phyloP scores from a whole-genome alignment of 2,888 invertebrate genomes.

The Drosophila merina region DNA sequence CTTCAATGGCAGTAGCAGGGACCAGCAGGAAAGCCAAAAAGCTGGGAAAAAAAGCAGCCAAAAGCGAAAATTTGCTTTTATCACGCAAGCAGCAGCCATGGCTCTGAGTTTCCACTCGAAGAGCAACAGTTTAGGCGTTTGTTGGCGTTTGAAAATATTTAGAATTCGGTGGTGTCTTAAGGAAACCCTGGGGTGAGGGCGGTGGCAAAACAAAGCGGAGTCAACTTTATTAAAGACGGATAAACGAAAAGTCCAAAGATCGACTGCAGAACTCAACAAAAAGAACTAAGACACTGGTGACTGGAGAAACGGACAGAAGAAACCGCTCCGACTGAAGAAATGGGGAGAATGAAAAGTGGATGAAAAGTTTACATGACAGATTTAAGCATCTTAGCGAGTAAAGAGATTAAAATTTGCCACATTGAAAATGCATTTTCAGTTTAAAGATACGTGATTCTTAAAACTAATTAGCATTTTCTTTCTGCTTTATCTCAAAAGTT shows the following conservation, averaged over 20 bases:
- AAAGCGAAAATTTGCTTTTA: constrained; percentile 69
- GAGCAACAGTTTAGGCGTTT: constrained; percentile 66
- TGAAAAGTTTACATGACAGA: constrained; percentile 76
- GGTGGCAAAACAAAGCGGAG: constrained; percentile 39
- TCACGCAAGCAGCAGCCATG: constrained; percentile 66
- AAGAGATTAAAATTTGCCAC: constrained; percentile 17
- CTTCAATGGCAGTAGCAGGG: constrained; percentile 22
- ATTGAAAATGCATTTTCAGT: background rate
- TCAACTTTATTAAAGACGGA: constrained; percentile 72
- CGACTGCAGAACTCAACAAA: constrained; percentile 50
- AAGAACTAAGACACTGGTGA: background rate
- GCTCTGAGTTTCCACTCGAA: background rate
- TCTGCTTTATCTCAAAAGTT: no score
- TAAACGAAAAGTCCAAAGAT: constrained; percentile 55
- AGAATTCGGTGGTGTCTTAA: constrained; percentile 2
- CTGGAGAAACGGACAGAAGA: constrained; percentile 6
- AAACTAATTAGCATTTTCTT: background rate
- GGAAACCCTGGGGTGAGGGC: background rate
- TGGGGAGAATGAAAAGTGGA: constrained; percentile 2
- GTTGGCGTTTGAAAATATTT: constrained; percentile 23
- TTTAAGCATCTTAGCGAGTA: constrained; percentile 78
- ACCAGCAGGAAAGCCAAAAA: constrained; percentile 14
- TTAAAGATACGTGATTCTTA: background rate
- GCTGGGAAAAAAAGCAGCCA: constrained; percentile 23
- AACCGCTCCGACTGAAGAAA: background rate